phyloP scores from a whole-genome alignment of 2,797 vertebrate species.

The Ctenochaetus hawaiiensis region DNA sequence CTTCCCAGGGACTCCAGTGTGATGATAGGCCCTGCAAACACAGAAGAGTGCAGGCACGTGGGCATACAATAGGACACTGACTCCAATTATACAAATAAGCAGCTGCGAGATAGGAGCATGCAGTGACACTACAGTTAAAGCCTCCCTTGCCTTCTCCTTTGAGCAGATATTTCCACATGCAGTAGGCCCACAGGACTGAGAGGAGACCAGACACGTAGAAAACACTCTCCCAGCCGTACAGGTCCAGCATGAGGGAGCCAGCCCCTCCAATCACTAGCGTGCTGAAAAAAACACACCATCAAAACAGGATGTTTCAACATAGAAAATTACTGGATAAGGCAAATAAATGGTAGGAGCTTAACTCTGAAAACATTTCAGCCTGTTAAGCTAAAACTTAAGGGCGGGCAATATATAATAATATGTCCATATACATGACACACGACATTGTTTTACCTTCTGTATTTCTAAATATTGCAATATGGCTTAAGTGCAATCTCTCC shows the following conservation, averaged over 20 bases:
- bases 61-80: slow-evolving; percentile 28
- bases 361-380: background rate
- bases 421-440: no score
- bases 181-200: slow-evolving; percentile 93
- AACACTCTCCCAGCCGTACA: slow-evolving; percentile 94
- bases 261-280: slow-evolving; percentile 92
- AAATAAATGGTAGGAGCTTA: background rate
- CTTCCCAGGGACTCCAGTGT: slow-evolving; percentile 88
- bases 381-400: no score
- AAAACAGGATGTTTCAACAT: background rate
- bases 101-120: slow-evolving; percentile 26
- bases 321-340: background rate
- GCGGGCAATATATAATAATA: no score
- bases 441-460: no score
- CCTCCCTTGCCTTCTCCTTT: slow-evolving; percentile 87
- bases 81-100: slow-evolving; percentile 35
- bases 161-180: slow-evolving; percentile 93
- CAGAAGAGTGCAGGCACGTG: slow-evolving; percentile 45
- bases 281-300: slow-evolving; percentile 70
- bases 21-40: slow-evolving; percentile 88
- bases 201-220: slow-evolving; percentile 94
- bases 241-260: slow-evolving; percentile 94
- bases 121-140: background rate
- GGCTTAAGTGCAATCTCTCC: no score
- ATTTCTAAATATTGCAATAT: no score